Base-by-base conservation (phyloP, 2,113 vertebrate species). In the Cephalopterus ornatus region DNA sequence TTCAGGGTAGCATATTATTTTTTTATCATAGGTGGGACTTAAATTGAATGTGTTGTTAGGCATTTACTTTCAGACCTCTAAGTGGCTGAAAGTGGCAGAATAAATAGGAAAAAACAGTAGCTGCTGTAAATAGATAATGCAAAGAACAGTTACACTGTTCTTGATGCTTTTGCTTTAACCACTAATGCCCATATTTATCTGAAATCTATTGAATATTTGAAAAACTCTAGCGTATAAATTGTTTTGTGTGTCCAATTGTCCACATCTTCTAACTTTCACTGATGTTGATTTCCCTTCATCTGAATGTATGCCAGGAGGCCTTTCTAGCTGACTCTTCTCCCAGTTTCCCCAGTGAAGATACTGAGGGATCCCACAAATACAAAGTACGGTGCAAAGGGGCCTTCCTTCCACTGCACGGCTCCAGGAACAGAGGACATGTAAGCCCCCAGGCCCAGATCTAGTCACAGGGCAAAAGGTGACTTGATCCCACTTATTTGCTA, bases 1-100 rank as follows among this genome's bases (percentile, higher is more conserved):
- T 14, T 49, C 62, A 91, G 52, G 42, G 37, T 35, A 93, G 12
- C 27, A 62, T 79, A 83, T 76, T 93, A 32, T 27, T n/a, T 62
- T 92, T 95, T 94, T 88, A 93, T 79, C 32, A 78, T 55, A 88
- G 62, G 5, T 63, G 17, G 26, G 67, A 37, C 47, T 85, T 94
- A 93, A 95, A 92, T 24, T 24, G 12, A 92, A 79, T 32, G 81
- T 55, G 28, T 9, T 35, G 94, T 77, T 90, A 94, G 75, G 32
- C 12, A 52, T 70, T 94, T 93, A 33, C 70, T 22, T 92, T 86
- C 33, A 89, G 22, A 92, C 63, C 2, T 55, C 10, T 33, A 37
- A 33, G 23, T 89, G n/a, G 77, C 73, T 66, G 58, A 61, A 94
- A 95, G 39, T 13, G 19, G 24, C 23, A 89, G 63, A 89, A 79